phyloP scores from a whole-genome alignment of 2,113 vertebrate species.

The Ptilorrhoa leucosticta region DNA sequence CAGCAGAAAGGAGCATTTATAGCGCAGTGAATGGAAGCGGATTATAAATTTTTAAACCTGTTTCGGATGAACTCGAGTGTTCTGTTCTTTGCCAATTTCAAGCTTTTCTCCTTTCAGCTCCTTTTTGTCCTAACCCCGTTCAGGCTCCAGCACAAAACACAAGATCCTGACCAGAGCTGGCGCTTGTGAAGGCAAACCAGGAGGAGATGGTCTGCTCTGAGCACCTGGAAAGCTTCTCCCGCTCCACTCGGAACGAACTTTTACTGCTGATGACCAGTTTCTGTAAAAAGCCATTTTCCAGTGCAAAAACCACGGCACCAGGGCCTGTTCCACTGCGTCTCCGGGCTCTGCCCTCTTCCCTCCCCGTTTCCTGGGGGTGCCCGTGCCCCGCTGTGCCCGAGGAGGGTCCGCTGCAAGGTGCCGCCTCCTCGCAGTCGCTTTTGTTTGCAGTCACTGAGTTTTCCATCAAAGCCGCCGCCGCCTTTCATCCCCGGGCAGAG shows the following conservation, averaged over 20 bases:
- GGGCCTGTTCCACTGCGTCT: fast-evolving
- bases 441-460: background rate
- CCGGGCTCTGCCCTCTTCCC: fast-evolving
- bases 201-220: background rate
- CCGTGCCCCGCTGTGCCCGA: background rate
- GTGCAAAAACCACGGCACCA: fast-evolving
- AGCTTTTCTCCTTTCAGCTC: background rate
- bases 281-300: background rate
- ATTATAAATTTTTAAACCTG: background rate
- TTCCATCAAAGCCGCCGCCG: background rate
- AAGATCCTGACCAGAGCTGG: background rate
- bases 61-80: background rate
- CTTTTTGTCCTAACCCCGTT: background rate
- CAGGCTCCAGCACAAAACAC: background rate
- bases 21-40: background rate
- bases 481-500: background rate
- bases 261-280: background rate
- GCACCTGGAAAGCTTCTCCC: background rate
- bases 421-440: fast-evolving
- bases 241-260: background rate
- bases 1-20: background rate
- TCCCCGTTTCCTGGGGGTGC: background rate
- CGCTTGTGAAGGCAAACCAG: background rate
- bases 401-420: background rate
- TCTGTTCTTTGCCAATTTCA: background rate